Evolutionary conservation across 53 echinoderm and acorn worm genomes (phyloP).

Genomic region (Pentamera pediparva): DNA sequence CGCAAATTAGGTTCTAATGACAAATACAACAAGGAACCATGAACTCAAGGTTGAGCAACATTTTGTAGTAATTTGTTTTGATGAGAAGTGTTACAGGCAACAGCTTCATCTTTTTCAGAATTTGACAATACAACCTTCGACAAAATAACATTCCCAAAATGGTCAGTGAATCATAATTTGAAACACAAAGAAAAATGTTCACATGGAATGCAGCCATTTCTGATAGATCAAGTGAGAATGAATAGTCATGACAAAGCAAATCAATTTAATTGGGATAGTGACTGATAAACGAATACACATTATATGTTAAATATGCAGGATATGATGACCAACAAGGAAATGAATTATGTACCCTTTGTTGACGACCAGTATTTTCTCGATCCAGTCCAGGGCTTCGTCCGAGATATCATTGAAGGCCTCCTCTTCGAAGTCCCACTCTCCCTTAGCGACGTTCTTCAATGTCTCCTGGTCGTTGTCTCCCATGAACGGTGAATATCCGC

Average conservation of each 20-base stretch:
- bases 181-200: too few relatives aligned
- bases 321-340: not conserved
- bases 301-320: not conserved
- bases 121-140: too few relatives aligned
- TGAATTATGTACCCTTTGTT: constrained; percentile 63
- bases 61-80: too few relatives aligned
- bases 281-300: not conserved
- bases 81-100: too few relatives aligned
- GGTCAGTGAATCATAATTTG: too few relatives aligned
- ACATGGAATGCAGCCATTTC: too few relatives aligned
- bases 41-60: too few relatives aligned
- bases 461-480: constrained; percentile 86
- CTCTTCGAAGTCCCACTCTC: constrained; percentile 99
- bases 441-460: constrained; percentile 67
- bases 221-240: too few relatives aligned
- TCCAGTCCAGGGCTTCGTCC: constrained; percentile 96
- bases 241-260: not conserved
- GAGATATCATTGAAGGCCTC: constrained; percentile 91
- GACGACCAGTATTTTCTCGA: constrained; percentile 84
- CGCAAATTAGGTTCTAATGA: too few relatives aligned
- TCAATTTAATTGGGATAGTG: not conserved
- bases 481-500: constrained; percentile 93
- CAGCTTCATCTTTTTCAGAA: too few relatives aligned
- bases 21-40: too few relatives aligned
- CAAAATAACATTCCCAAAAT: too few relatives aligned